Base-by-base conservation (phyloP, 2,113 vertebrate genomes). In the Zosterops hypoxanthus region DNA sequence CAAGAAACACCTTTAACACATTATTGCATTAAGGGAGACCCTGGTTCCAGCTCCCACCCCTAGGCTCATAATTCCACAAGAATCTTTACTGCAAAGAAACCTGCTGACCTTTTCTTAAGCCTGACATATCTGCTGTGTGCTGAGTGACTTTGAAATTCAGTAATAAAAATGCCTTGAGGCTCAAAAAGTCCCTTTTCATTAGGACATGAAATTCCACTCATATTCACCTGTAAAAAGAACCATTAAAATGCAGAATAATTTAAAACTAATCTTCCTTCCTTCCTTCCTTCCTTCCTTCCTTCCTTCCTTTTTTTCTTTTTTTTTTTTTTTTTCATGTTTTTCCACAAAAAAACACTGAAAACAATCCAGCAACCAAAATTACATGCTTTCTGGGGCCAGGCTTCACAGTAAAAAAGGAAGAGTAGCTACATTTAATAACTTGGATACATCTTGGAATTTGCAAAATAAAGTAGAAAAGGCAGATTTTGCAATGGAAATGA, bases 111-210 rank as follows among this genome's bases (percentile, higher is more conserved):
- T 91, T 94, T 61, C 89, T 87, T 85, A 76, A 90, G 44, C 50
- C 64, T 92, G 82, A 81, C 33, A 59, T 63, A 61, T 55, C 75
- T 87, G 46, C 36, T 73, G 11, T 52, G 59, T 77, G 39, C 85
- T 78, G 44, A 82, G 24, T 36, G 60, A 88, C 52, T 92, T 72
- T 61, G 79, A 91, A 96, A 90, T 70, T 82, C 87, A 80, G 78
- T 50, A 80, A 50, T 33, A 85, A 94, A 95, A 95, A 85, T 39
- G 24, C 59, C 84, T 65, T 66, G 46, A 69, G 70, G 93, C 66
- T 82, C 4, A 2, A 55, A 90, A 94, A 91, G 59, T 88, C 55
- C 39, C 13, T 87, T 95, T 65, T 59, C 59, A 85, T 2, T 56
- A 61, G 63, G 63, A 88, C 50, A 47, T 69, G 34, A 80, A 93